Evolutionary conservation across 2,888 invertebrate species (phyloP), one percentile per base, ranked within the genome.

Genomic region (Tipula confusa): DNA sequence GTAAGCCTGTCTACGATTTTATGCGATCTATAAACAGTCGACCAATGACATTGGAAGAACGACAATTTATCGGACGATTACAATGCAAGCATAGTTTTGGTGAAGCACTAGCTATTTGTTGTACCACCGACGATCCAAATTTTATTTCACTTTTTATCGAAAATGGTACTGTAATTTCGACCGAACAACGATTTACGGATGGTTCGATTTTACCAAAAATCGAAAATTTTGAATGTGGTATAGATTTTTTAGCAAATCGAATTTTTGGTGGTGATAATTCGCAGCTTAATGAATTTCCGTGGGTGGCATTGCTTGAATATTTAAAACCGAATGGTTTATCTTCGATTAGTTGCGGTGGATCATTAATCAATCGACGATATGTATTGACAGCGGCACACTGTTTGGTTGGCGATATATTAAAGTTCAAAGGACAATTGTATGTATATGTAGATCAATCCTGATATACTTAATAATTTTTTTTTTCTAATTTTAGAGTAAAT

Each of bases 371-470:
- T 86, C 89, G 89, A 81, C 90, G 92, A 0, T 93, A 92, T 83
- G 88, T 93, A 0, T 85, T 93, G 84, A 93, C 93, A 0, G 93
- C 93, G 1, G 93, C 92, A 0, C 93, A 93, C 86, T 93, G 93
- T 86, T 90, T 93, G 6, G 89, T 88, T 5, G 92, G 91, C 28
- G 90, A 89, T 6, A 89, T 91, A 13, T 89, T 89, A 84, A 86
- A 81, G 1, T 89, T 89, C 85, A 90, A 91, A 28, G 91, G 92
- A 64, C 90, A 88, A 86, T 85, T 93, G 93, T 93, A 89, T 91
- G 93, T 43, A n/a, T n/a, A n/a, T 43, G 91, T 5, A 5, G 4
- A 4, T 9, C n/a, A n/a, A 29, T n/a, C n/a, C 7, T 29, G n/a
- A n/a, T 4, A 82, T 33, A 6, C 9, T 18, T 82, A 29, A 83